Conservation (phyloP, 1,140 invertebrate species). For the Parasteatoda tepidariorum region DNA sequence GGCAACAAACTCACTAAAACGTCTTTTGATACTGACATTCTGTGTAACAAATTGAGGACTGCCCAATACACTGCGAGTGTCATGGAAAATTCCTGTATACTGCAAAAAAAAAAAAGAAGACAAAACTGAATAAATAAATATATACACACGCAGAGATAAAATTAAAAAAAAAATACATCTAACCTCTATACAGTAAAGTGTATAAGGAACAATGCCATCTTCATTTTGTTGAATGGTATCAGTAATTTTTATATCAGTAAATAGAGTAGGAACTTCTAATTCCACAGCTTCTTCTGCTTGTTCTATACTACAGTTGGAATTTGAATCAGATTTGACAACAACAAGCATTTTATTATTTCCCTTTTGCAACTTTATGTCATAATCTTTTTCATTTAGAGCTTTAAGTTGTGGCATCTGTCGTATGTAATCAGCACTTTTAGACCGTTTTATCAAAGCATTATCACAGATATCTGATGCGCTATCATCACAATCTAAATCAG, state of each 20-base stretch:
- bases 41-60: slow-evolving; percentile 38
- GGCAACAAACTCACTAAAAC: slow-evolving; percentile 71
- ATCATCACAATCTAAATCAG: background rate
- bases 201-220: slow-evolving; percentile 65
- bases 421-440: slow-evolving; percentile 55
- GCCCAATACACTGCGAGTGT: slow-evolving; percentile 12
- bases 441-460: slow-evolving; percentile 32
- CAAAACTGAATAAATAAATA: background rate
- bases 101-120: background rate
- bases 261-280: slow-evolving; percentile 63
- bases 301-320: slow-evolving; percentile 55
- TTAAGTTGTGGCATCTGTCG: slow-evolving; percentile 48
- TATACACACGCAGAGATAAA: background rate
- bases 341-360: slow-evolving; percentile 43
- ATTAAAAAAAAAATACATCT: slow-evolving; percentile 9
- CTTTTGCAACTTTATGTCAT: slow-evolving; percentile 37
- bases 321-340: slow-evolving; percentile 23
- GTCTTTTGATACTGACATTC: slow-evolving; percentile 64
- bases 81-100: slow-evolving; percentile 50
- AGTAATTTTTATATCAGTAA: slow-evolving; percentile 67
- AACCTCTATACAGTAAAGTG: slow-evolving; percentile 68
- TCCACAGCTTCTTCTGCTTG: slow-evolving; percentile 67
- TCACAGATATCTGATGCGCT: background rate
- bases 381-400: slow-evolving; percentile 39
- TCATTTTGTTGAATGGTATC: slow-evolving; percentile 66